A percentile compares a stretch with the other conserved stretches of the same genome.
Evolutionary conservation across 2,797 vertebrate genomes (phyloP).

Genomic region (Otus scops): DNA sequence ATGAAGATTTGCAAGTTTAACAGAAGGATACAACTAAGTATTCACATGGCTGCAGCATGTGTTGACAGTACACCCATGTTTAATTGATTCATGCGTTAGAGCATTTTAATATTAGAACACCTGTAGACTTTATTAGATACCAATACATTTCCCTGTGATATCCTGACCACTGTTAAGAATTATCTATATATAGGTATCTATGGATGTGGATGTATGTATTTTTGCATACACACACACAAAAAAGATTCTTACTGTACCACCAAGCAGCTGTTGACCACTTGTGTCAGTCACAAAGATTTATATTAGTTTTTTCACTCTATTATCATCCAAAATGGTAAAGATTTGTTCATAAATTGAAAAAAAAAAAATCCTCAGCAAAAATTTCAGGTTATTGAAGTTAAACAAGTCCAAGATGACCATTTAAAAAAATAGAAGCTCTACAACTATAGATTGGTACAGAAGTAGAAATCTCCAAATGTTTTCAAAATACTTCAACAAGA

Average conservation of each 20-base stretch:
- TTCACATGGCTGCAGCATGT: background rate
- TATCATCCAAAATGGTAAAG: background rate
- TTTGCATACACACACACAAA: fast-evolving
- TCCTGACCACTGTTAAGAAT: background rate
- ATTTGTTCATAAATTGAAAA: background rate
- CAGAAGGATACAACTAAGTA: background rate
- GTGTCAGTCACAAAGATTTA: background rate
- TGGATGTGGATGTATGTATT: background rate
- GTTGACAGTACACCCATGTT: background rate
- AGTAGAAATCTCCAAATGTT: background rate
- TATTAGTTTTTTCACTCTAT: background rate
- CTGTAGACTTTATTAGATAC: background rate
- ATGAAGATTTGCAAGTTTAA: background rate
- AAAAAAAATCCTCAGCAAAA: background rate
- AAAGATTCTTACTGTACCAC: background rate
- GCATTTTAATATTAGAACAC: background rate
- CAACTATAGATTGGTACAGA: background rate
- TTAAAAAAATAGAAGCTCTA: background rate
- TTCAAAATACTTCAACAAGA: background rate
- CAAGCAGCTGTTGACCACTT: background rate
- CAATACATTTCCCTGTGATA: background rate
- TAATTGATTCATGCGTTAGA: background rate
- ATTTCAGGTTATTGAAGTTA: background rate
- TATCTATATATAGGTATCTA: background rate
- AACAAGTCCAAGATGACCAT: background rate